Percentiles rank a stretch among this genome's conserved stretches.
These are phyloP conservation scores for Pseudomugil tenellus DNA, from an alignment of 2,797 vertebrate species.

Conservation along the genomic window DNA sequence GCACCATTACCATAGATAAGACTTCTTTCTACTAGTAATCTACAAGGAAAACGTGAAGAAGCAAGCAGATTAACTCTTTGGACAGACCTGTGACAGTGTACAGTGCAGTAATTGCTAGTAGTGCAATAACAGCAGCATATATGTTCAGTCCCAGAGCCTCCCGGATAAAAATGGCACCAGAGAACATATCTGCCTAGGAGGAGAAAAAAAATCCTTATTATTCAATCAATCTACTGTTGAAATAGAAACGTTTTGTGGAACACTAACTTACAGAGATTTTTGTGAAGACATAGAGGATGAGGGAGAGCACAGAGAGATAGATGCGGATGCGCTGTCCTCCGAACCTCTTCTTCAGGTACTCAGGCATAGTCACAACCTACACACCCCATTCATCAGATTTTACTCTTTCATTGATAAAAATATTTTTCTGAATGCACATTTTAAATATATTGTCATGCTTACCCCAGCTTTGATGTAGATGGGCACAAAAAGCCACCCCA, in stretches of 20 bases:
- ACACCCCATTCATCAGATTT: conserved; percentile 8
- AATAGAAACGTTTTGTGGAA: not conserved
- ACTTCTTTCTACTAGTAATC: conserved; percentile 9
- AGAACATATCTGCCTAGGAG: conserved; percentile 93
- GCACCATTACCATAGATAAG: conserved; percentile 44
- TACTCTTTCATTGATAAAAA: not conserved
- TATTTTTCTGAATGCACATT: not conserved
- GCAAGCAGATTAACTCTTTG: not conserved
- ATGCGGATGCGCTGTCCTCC: conserved; percentile 92
- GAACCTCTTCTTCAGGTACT: conserved; percentile 93
- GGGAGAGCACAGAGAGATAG: conserved; percentile 91
- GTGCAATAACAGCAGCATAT: conserved; percentile 88
- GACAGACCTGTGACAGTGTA: conserved; percentile 92
- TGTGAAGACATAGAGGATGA: conserved; percentile 89
- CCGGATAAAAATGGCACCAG: conserved; percentile 95
- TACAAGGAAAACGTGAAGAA: conserved; percentile 12
- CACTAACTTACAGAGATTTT: conserved; percentile 92
- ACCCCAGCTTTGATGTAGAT: conserved; percentile 96
- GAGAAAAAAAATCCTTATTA: not conserved
- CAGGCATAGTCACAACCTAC: conserved; percentile 95
- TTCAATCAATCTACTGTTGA: not conserved
- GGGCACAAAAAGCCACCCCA: conserved; percentile 96
- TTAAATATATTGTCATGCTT: conserved; percentile 25
- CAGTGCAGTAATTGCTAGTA: conserved; percentile 88
- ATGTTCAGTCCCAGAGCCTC: conserved; percentile 90